phyloP scores from a whole-genome alignment of 2,888 invertebrate genomes.

The Drosophila mimetica region DNA sequence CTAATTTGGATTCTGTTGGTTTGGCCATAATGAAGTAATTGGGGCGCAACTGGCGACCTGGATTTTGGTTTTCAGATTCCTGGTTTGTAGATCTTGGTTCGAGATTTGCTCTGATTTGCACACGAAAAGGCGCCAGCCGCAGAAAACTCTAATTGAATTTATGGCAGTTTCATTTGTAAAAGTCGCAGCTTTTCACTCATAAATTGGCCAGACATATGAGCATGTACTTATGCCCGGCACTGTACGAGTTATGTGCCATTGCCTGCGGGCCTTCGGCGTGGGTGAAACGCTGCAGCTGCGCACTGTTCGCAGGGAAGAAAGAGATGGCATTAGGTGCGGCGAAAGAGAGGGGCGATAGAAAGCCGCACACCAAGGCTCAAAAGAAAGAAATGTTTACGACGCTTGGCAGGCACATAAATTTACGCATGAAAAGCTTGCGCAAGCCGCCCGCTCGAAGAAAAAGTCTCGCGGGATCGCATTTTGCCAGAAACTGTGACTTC shows the following conservation, averaged over 20 bases:
- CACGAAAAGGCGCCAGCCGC: conserved; percentile 32
- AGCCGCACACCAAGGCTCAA: conserved; percentile 29
- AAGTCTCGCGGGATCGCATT: conserved; percentile 1
- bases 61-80: conserved; percentile 3
- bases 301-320: conserved; percentile 35
- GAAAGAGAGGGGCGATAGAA: conserved; percentile 38
- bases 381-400: conserved; percentile 76
- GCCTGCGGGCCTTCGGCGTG: conserved; percentile 66
- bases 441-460: conserved; percentile 26
- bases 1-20: conserved; percentile 60
- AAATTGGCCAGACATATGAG: conserved; percentile 64
- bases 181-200: conserved; percentile 74
- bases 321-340: background rate
- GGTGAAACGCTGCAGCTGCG: conserved; percentile 76
- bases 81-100: background rate
- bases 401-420: conserved; percentile 77
- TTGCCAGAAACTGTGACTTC: conserved; percentile 22
- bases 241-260: conserved; percentile 57
- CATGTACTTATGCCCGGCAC: conserved; percentile 37
- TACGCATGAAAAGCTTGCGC: conserved; percentile 74
- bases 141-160: conserved; percentile 72
- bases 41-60: conserved; percentile 67
- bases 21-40: conserved; percentile 42
- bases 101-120: conserved; percentile 74
- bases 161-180: conserved; percentile 72